These are phyloP conservation scores for Orientallactaga sibirica DNA, from an alignment of 2,797 vertebrate genomes.

Conservation along the genomic window DNA sequence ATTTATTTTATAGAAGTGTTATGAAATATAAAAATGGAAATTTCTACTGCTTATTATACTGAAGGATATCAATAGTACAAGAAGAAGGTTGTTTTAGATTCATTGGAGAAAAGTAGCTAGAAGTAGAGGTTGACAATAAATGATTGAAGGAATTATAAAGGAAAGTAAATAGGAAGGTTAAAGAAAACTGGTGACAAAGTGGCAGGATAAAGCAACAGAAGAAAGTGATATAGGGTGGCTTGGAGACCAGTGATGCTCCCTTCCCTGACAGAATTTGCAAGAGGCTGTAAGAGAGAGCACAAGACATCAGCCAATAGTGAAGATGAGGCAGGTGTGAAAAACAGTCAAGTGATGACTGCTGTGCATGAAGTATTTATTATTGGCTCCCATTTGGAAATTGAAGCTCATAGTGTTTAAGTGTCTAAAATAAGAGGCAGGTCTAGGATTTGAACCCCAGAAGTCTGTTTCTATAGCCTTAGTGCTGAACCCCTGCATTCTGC, in stretches of 20 bases:
- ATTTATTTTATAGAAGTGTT: background rate
- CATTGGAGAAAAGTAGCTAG: slow-evolving; percentile 9
- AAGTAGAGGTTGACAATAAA: background rate
- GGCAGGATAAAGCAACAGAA: background rate
- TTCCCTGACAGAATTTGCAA: background rate
- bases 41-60: background rate
- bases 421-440: background rate
- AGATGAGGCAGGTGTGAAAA: too few relatives aligned
- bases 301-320: background rate
- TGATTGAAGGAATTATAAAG: background rate
- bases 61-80: background rate
- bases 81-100: background rate
- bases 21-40: slow-evolving; percentile 14
- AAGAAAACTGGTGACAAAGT: background rate
- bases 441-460: background rate
- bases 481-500: background rate
- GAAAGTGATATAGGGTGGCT: background rate
- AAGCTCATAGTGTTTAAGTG: background rate
- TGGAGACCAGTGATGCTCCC: background rate
- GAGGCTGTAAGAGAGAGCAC: background rate
- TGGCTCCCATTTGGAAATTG: background rate
- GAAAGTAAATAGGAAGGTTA: background rate
- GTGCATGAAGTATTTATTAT: background rate
- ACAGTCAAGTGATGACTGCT: background rate
- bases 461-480: background rate